Base-by-base conservation (phyloP, 2,888 invertebrate genomes). In the Aleiodes alternator region DNA sequence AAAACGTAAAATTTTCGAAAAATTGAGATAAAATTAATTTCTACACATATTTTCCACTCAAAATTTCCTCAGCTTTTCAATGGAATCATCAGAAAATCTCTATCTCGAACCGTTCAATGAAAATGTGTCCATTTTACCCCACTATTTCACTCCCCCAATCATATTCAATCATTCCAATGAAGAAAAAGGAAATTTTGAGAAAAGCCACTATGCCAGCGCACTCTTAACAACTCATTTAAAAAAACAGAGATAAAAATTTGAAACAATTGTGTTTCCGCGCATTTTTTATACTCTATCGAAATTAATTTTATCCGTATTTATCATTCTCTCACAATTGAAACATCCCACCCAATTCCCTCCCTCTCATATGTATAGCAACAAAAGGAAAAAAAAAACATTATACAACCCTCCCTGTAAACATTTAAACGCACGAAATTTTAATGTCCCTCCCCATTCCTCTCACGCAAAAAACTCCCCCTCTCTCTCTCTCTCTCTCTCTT, bases 381-480 rank as follows among this genome's bases (percentile, higher is more conserved):
- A 53, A 53, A 53, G 6, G n/a, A 34, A 12, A 53, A 34, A 53
- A 16, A 66, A 51, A 68, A 68, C 50, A 38, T 31, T 23, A 68
- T 48, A 51, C 14, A 50, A 72, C 50, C 72, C 31, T 9, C 51
- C 53, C 53, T 6, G 38, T 66, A 38, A 51, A 56, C 29, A 38
- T 61, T 11, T 57, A 31, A 64, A 64, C 64, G 43, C 43, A 64
- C 64, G 43, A 64, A 64, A 64, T 64, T 16, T 34, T 43, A 34
- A 34, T 81, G 79, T 81, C 75, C 81, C 82, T 82, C 80, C 80
- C 83, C 83, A 81, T 78, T 81, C 80, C 81, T 81, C 81, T 82
- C 83, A 82, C 83, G 80, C 82, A 84, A 84, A 84, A 84, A 84
- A 82, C 82, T 84, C 81, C 84, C 82, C 84, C 84, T 84, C 84